Conservation (phyloP, 2,888 invertebrate species). For the Callosobruchus maculatus region DNA sequence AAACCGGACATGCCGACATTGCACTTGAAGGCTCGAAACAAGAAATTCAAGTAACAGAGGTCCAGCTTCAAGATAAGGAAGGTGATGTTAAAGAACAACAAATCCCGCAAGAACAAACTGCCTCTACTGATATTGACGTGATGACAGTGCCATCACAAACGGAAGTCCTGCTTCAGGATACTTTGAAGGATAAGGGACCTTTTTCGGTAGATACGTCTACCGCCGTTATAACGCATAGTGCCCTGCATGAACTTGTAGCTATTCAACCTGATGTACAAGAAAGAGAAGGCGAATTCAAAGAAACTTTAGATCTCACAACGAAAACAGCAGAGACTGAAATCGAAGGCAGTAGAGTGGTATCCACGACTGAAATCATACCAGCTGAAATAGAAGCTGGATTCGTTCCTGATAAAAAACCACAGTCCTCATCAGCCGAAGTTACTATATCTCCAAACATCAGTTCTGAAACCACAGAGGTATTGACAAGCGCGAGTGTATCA, state of each 20-base stretch:
- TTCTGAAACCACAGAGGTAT: constrained; percentile 44
- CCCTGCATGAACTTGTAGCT: constrained; percentile 39
- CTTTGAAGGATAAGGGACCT: constrained; percentile 12
- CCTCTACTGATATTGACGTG: constrained; percentile 41
- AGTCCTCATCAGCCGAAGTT: constrained; percentile 35
- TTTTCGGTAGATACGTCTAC: constrained; percentile 15
- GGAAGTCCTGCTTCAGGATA: constrained; percentile 26
- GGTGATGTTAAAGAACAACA: constrained; percentile 30
- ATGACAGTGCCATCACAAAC: constrained; percentile 47
- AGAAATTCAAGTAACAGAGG: constrained; percentile 46
- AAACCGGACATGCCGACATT: constrained; percentile 49
- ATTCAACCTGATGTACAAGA: constrained; percentile 41
- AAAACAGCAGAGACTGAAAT: constrained; percentile 48
- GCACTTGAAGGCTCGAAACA: constrained; percentile 52
- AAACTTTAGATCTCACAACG: constrained; percentile 19
- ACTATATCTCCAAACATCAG: constrained; percentile 48
- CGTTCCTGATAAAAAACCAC: constrained; percentile 37
- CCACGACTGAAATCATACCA: constrained; percentile 50
- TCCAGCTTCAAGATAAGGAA: constrained; percentile 41
- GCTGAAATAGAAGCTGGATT: constrained; percentile 52
- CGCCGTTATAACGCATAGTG: constrained; percentile 39
- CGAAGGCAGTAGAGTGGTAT: constrained; percentile 46
- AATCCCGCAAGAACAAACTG: constrained; percentile 38
- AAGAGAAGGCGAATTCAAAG: constrained; percentile 34
- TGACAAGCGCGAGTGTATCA: constrained; percentile 24